Base-by-base conservation (phyloP, 2,113 vertebrate species). In the Oenanthe oenanthe region DNA sequence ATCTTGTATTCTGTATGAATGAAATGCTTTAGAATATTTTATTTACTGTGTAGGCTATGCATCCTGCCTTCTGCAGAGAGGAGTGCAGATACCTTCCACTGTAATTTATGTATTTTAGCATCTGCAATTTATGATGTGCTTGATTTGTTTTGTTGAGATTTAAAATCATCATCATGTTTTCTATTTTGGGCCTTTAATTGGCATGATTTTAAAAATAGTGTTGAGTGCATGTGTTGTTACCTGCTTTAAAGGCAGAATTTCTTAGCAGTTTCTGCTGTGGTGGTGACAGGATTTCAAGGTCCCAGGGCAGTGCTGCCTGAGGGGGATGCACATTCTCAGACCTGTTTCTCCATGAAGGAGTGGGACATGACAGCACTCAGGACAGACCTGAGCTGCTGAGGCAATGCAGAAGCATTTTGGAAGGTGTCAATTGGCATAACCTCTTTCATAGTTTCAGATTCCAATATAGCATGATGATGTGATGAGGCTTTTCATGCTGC, bases 111-210 rank as follows among this genome's bases (percentile, higher is more conserved):
- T 66, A 70, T 73, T 88, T 92, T 83, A 72, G 19, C 51, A 50
- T 65, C 78, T 84, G 32, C 28, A 71, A 42, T 89, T 96, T 94
- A 72, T 58, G 18, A 89, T 84, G 65, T 36, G 7, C 57, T 71
- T 93, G 82, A 85, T 93, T 92, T 0, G 0, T 83, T 92, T 95
- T 90, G n/a, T 90, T 87, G 45, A 14, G 7, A 56, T 88, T 93
- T 84, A 67, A 92, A 93, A 74, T 45, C 76, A 75, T 94, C 86
- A 84, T 40, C 7, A 7, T 51, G 6, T 56, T 88, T 88, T 86
- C 91, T 89, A 71, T 92, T 95, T 95, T 72, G 63, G 28, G 31
- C 19, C 17, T 89, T 91, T 91, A 89, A 91, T 83, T 77, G 56
- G 53, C 15, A 28, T 67, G 17, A 26, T 56, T 84, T 95, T 89